phyloP scores from a whole-genome alignment of 2,888 invertebrate genomes.

The Ophion costatus region DNA sequence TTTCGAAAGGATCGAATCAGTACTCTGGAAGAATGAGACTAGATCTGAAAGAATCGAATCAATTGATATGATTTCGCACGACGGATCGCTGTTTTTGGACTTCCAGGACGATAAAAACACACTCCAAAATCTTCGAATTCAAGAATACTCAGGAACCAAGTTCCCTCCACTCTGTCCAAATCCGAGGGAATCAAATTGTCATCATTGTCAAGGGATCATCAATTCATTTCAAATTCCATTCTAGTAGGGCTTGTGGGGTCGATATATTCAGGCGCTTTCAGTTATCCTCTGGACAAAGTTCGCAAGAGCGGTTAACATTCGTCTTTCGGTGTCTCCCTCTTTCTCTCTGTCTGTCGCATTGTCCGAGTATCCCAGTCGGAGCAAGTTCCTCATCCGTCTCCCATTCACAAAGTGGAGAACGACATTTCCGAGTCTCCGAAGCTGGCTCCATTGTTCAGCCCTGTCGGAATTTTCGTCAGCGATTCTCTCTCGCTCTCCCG shows the following conservation, averaged over 20 bases:
- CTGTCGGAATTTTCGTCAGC: constrained; percentile 67
- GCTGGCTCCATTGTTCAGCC: constrained; percentile 75
- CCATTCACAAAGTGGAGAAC: constrained; percentile 78
- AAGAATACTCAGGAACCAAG: too few species aligned
- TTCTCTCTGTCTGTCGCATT: constrained; percentile 73
- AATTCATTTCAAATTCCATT: constrained; percentile 25
- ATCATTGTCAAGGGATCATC: constrained; percentile 36
- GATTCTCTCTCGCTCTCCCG: constrained; percentile 41
- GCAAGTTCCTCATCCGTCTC: constrained; percentile 81
- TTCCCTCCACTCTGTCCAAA: too few species aligned
- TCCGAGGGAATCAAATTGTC: not conserved
- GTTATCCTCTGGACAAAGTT: constrained; percentile 33
- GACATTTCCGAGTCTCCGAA: constrained; percentile 82
- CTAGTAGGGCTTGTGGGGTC: constrained; percentile 35
- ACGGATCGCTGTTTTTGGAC: too few species aligned
- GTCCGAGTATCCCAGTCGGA: constrained; percentile 76
- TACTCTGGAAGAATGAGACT: too few species aligned
- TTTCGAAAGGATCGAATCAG: too few species aligned
- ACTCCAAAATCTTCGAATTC: too few species aligned
- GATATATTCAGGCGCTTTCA: constrained; percentile 44
- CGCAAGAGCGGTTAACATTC: constrained; percentile 75
- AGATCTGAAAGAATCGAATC: too few species aligned
- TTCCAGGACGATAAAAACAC: too few species aligned
- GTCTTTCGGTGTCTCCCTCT: constrained; percentile 72
- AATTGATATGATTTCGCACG: too few species aligned